Conservation (phyloP, 2,113 vertebrate species). For the Salvelinus namaycush region DNA sequence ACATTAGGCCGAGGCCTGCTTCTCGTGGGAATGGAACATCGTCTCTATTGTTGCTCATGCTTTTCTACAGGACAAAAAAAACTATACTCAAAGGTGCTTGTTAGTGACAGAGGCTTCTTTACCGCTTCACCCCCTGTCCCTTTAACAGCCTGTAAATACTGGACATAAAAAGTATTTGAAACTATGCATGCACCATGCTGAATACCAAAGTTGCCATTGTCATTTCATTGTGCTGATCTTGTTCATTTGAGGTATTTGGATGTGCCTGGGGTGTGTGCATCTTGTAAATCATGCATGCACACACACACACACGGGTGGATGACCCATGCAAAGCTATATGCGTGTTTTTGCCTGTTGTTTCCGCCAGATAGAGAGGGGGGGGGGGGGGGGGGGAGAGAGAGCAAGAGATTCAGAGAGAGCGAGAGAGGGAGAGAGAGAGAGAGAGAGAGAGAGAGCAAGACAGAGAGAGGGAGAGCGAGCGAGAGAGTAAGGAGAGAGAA, state of each 20-base stretch:
- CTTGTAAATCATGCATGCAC: not conserved
- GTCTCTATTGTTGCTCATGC: not conserved
- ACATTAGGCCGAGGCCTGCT: not conserved
- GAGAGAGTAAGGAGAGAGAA: not conserved
- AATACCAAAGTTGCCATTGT: constrained; percentile 10
- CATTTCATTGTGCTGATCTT: not conserved
- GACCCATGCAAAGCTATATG: not conserved
- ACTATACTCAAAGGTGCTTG: not conserved
- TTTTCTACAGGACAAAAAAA: not conserved
- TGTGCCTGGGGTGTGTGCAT: not conserved
- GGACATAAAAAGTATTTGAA: constrained; percentile 13
- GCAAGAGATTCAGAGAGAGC: too few relatives aligned
- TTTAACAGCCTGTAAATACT: constrained; percentile 18
- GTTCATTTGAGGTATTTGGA: constrained; percentile 1
- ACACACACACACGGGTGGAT: not conserved
- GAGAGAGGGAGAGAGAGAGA: not conserved
- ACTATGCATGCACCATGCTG: not conserved
- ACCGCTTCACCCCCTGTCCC: not conserved
- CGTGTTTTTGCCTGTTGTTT: not conserved
- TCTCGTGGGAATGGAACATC: not conserved
- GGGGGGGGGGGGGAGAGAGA: not conserved
- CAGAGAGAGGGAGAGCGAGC: too few relatives aligned
- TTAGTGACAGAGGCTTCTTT: not conserved
- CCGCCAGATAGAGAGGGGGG: constrained; percentile 16
- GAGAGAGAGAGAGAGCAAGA: too few relatives aligned